Evolutionary conservation across 2,888 invertebrate genomes (phyloP), one percentile per base, ranked within the genome.

Genomic region (Ophion ventricosus): DNA sequence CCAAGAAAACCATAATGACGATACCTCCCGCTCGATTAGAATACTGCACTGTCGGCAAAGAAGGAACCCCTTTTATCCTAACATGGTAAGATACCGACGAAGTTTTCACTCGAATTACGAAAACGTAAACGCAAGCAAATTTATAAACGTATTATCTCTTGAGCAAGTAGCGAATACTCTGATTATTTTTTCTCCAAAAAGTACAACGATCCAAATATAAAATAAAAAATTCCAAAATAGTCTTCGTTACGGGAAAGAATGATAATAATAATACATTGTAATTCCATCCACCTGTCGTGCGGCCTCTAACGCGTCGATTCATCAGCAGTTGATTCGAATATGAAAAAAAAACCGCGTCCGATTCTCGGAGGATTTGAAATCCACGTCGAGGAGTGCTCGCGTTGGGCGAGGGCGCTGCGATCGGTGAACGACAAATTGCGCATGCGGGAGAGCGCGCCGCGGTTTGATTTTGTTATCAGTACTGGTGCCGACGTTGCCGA

Each of bases 391-490:
- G 57, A 43, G 61, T 64, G 11, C 40, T 35, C 66, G 43, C 63
- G 67, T 25, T 14, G 17, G 5, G 17, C 40, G 25, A 74, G 64
- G 72, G 82, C 79, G 84, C 79, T 63, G 25, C 26, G 67, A 73
- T 72, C 76, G 73, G 25, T 29, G 63, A 43, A 14, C 79, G 63
- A 59, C 26, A 66, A 79, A 75, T 66, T 54, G 87, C 85, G 86
- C 87, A 85, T 83, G 85, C 85, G 82, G 81, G 74, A 80, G 82
- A 85, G 74, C 85, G 80, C 87, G 86, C 84, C 82, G 80, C 86
- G 86, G 83, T 87, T 87, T 84, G 87, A 87, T 86, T 85, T 85
- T 87, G 86, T 85, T 87, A 86, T 88, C 89, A 90, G 90, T 89
- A 90, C 88, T 87, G 80, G 87, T 87, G 88, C 85, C 83, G 85